Base-by-base conservation (phyloP, 2,113 vertebrate genomes). In the Onychostoma macrolepis region DNA sequence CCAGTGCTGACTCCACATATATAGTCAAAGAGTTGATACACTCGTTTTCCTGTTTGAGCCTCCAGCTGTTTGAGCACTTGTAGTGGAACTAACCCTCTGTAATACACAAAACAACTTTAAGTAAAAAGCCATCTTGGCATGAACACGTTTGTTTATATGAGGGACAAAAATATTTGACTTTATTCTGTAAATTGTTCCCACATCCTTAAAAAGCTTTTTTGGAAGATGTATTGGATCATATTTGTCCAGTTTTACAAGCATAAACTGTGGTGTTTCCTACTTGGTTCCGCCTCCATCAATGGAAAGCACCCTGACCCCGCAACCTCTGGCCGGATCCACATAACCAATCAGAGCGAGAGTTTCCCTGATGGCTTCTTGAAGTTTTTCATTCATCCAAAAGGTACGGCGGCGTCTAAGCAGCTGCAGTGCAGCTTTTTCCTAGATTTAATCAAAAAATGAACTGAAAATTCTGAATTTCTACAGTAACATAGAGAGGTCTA, bases 1-100 rank as follows among this genome's bases (percentile, higher is more conserved):
- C 95, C 94, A 92, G 94, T 95, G 91, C 94, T 95, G 56, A 95
- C 95, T 41, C 94, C 94, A 88, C 94, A 95, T 72, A 96, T 92
- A 85, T 94, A 96, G 87, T 95, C 94, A 88, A 96, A 96, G 45
- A 96, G 90, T 86, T 95, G 89, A 85, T 95, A 90, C 83, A 95
- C 89, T 81, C 85, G 92, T 87, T 89, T 94, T 21, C 95, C 94
- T 13, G 94, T 95, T 71, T 92, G 88, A 41, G 90, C 91, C 86
- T 95, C 94, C 72, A 96, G 89, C n/a, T 93, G 80, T 89, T 94
- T 94, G 58, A 95, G 83, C 41, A 94, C 65, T 63, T 95, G 94
- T 76, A 95, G 89, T 84, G 95, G 93, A 36, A 95, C 94, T 56
- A 95, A 88, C 28, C 94, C 94, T 89, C 95, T 95, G 87, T 12